These are phyloP conservation scores for Pseudochirops corinnae DNA, from an alignment of 2,797 vertebrate species.

Conservation along the genomic window DNA sequence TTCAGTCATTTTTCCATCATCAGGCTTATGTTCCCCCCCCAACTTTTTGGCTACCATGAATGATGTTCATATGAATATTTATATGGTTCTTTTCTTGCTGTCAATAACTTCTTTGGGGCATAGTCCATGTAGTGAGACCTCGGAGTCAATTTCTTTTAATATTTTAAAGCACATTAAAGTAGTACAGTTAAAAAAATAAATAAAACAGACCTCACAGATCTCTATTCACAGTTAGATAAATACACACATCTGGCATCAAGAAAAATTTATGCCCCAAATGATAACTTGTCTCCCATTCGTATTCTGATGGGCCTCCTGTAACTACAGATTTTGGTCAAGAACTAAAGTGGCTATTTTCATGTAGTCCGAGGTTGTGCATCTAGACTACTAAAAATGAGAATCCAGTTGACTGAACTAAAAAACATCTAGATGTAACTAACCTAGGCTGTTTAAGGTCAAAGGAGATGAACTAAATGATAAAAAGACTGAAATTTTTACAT, in stretches of 20 bases:
- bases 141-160: neutral
- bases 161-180: neutral
- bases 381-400: neutral
- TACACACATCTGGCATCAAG: neutral
- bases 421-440: neutral
- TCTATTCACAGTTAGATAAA: neutral
- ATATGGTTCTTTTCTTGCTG: neutral
- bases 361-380: neutral
- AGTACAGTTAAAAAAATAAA: neutral
- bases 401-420: neutral
- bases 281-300: neutral
- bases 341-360: neutral
- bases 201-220: neutral
- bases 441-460: neutral
- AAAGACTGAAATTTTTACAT: neutral
- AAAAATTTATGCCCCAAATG: neutral
- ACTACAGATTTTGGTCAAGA: neutral
- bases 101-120: neutral
- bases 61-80: neutral
- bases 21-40: neutral
- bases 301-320: neutral
- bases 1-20: neutral
- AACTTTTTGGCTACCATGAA: too few species aligned
- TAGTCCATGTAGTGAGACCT: neutral
- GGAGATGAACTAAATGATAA: neutral